phyloP scores from a whole-genome alignment of 2,113 vertebrate species.

The Myocastor coypus region DNA sequence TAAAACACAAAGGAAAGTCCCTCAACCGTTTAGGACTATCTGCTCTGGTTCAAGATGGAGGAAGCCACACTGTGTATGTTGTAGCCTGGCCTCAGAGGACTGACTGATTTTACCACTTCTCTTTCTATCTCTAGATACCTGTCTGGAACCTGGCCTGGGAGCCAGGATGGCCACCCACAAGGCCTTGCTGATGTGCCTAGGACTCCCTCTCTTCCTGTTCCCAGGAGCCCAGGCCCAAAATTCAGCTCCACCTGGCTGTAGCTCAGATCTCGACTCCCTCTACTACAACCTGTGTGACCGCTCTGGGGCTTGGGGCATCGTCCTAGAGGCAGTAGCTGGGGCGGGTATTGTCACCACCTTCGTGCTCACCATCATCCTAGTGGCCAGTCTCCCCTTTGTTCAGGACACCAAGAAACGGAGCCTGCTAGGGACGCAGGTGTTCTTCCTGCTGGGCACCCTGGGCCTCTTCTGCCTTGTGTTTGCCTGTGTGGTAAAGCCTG shows the following conservation, averaged over 20 bases:
- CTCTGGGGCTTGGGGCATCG: slow-evolving; percentile 91
- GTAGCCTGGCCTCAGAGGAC: not conserved
- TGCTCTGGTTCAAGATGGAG: not conserved
- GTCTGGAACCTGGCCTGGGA: slow-evolving; percentile 63
- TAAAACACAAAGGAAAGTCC: not conserved
- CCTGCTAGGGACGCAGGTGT: slow-evolving; percentile 88
- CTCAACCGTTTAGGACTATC: fast-evolving
- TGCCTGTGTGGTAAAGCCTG: slow-evolving; percentile 91
- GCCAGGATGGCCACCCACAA: slow-evolving; percentile 78
- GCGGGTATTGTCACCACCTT: slow-evolving; percentile 89
- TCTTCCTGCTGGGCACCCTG: slow-evolving; percentile 90
- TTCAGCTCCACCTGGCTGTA: slow-evolving; percentile 88
- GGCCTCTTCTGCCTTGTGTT: slow-evolving; percentile 96
- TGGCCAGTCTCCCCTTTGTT: slow-evolving; percentile 94
- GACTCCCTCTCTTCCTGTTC: slow-evolving; percentile 72
- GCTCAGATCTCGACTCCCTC: slow-evolving; percentile 88
- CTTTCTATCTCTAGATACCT: slow-evolving; percentile 44
- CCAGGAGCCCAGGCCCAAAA: slow-evolving; percentile 65
- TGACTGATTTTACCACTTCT: not conserved
- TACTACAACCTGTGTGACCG: slow-evolving; percentile 96
- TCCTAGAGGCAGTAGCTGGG: slow-evolving; percentile 92
- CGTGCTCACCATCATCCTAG: slow-evolving; percentile 91
- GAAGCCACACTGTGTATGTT: fast-evolving
- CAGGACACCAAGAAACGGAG: slow-evolving; percentile 88
- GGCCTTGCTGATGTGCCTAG: slow-evolving; percentile 25